phyloP scores from a whole-genome alignment of 1,140 invertebrate species.

The Sitophilus oryzae region DNA sequence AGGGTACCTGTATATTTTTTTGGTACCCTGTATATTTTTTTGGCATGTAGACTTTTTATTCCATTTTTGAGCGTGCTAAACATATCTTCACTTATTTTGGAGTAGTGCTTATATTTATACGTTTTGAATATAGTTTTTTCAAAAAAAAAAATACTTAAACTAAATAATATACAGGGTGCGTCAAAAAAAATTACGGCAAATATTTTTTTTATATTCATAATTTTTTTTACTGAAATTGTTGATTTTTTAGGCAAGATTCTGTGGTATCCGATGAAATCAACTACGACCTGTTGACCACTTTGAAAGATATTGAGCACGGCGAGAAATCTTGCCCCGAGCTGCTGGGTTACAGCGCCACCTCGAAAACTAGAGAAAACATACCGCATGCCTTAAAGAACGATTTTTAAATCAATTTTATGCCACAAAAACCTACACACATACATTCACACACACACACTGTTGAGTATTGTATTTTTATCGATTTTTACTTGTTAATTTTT shows the following conservation, averaged over 20 bases:
- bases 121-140: too few species aligned
- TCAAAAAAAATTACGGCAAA: neutral
- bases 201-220: neutral
- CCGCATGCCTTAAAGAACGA: conserved; percentile 62
- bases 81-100: too few species aligned
- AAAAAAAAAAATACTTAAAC: too few species aligned
- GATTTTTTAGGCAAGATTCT: conserved; percentile 77
- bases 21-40: too few species aligned
- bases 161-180: neutral
- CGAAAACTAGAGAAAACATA: conserved; percentile 76
- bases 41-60: too few species aligned
- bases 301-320: conserved; percentile 68
- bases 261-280: conserved; percentile 82
- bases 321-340: conserved; percentile 67
- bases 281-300: conserved; percentile 84
- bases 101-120: too few species aligned
- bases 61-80: too few species aligned
- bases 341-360: conserved; percentile 62
- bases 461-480: too few species aligned
- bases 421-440: conserved; percentile 34
- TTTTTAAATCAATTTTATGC: conserved; percentile 10
- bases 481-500: too few species aligned
- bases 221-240: too few species aligned
- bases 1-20: too few species aligned
- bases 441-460: too few species aligned